Evolutionary conservation across 2,113 vertebrate species (phyloP), one percentile per base, ranked within the genome.

Genomic region (Corythaixoides concolor): DNA sequence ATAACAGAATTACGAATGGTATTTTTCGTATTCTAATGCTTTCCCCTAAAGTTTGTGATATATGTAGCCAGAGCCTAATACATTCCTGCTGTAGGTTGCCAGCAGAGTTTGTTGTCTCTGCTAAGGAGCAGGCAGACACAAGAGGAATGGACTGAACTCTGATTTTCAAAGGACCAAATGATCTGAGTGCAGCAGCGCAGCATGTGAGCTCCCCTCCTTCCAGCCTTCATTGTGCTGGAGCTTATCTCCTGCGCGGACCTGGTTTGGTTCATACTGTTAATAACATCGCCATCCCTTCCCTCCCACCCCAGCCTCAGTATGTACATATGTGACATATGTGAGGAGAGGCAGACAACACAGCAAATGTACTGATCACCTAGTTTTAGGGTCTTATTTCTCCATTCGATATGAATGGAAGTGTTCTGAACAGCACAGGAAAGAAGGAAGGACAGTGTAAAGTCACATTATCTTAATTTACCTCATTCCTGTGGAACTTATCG

Each of bases 241-340:
- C 35, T 74, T 13, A 30, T 70, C 27, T 72, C 43, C 43, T 75
- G 9, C 7, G 8, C 1, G 2, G 9, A 49, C 7, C 15, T 27
- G 18, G 4, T 52, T 91, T 5, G 3, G 10, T 41, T 62, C 13
- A 28, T 15, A 14, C 9, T 22, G 21, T 67, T 69, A 58, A 22
- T 32, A 45, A 19, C 5, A 53, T 16, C 0, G 0, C 28, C 5
- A 1, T 63, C 60, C 60, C 35, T 43, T 53, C 72, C 55, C 11
- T 58, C 37, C 20, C 39, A n/a, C 6, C 6, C 35, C 35, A 66
- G 77, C 10, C 21, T 49, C 22, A 27, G 66, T 26, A 33, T 35
- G 37, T 9, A 13, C 11, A 6, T 27, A 35, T 0, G 0, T n/a
- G 47, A 50, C 58, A 50, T 3, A 1, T 28, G 41, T 2, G 4